phyloP scores from a whole-genome alignment of 2,113 vertebrate genomes.

The Callipepla squamata region DNA sequence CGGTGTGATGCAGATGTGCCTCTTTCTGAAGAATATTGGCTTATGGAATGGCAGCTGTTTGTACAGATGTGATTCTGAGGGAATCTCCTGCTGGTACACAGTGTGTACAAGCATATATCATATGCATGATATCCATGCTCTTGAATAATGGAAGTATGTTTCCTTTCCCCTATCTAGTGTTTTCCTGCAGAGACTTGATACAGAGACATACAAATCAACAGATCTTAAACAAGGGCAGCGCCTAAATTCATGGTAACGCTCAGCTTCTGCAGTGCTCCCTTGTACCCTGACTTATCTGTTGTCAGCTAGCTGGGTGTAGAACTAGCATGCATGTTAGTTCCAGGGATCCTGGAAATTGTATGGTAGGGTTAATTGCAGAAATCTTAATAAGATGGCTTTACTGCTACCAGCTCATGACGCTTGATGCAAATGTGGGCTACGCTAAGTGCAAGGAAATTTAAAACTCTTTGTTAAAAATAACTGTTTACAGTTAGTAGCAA shows the following conservation, averaged over 20 bases:
- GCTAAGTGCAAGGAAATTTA: background rate
- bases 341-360: background rate
- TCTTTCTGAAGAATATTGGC: slow-evolving; percentile 14
- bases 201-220: background rate
- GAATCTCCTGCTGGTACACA: slow-evolving; percentile 1
- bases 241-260: background rate
- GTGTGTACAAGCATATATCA: background rate
- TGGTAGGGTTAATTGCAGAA: background rate
- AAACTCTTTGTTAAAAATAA: background rate
- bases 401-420: background rate
- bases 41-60: slow-evolving; percentile 47
- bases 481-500: too few species aligned
- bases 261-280: background rate
- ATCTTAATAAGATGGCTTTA: background rate
- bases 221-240: background rate
- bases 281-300: background rate
- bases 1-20: background rate
- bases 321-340: background rate
- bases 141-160: background rate
- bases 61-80: slow-evolving; percentile 49
- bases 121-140: background rate
- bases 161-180: background rate
- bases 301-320: background rate
- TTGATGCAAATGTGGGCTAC: background rate
- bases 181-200: background rate